phyloP scores from a whole-genome alignment of 2,113 vertebrate genomes.

The Megaceryle torquata region DNA sequence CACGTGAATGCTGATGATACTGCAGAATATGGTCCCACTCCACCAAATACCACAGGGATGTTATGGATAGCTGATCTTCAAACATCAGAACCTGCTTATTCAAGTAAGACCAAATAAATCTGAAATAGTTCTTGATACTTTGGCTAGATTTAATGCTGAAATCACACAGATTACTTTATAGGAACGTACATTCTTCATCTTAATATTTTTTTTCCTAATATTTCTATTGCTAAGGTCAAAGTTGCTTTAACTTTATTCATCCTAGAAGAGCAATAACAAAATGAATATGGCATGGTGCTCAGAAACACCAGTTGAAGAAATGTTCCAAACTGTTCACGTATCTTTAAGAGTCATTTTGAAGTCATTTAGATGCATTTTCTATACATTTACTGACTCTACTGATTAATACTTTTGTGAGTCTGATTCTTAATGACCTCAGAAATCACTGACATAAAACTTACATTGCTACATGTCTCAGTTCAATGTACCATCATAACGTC shows the following conservation, averaged over 20 bases:
- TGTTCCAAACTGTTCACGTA: background rate
- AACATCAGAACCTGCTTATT: background rate
- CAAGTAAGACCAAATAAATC: background rate
- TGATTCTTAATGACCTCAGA: background rate
- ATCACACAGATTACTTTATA: background rate
- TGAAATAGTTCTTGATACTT: background rate
- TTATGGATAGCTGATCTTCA: background rate
- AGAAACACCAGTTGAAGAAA: background rate
- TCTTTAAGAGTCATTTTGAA: background rate
- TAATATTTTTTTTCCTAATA: background rate
- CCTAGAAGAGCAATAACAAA: background rate
- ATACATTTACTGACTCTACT: background rate
- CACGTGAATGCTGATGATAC: background rate
- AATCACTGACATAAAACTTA: background rate
- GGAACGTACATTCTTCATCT: background rate
- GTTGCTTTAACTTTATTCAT: background rate
- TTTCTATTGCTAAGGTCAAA: background rate
- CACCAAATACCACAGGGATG: background rate
- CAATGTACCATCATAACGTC: background rate
- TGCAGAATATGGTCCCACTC: background rate
- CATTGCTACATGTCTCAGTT: background rate
- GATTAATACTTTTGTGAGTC: background rate
- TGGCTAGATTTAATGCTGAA: background rate
- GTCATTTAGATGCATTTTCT: background rate
- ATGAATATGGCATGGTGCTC: background rate